Conservation (phyloP, 2,888 invertebrate genomes). For the Balanococcus diminutus region DNA sequence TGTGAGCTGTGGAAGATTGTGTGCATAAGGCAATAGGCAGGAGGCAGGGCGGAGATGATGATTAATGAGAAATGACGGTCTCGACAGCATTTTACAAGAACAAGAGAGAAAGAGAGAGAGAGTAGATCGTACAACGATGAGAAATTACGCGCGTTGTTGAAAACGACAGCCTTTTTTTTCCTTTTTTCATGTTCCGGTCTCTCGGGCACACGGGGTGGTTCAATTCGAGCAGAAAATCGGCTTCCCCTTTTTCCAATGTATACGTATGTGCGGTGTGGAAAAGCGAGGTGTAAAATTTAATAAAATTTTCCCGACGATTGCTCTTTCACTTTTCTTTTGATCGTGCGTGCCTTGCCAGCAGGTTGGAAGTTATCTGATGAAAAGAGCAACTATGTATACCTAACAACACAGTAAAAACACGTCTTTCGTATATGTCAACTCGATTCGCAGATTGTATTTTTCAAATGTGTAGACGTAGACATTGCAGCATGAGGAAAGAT, state of each 20-base stretch:
- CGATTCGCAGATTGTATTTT: neutral
- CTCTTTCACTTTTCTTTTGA: neutral
- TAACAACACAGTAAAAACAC: neutral
- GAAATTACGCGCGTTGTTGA: slow-evolving; percentile 40
- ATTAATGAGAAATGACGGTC: slow-evolving; percentile 1
- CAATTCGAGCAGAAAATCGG: slow-evolving; percentile 16
- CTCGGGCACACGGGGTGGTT: neutral
- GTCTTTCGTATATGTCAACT: neutral
- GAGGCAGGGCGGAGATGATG: neutral
- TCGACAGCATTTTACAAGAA: slow-evolving; percentile 28
- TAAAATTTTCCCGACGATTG: slow-evolving; percentile 29
- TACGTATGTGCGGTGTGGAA: neutral
- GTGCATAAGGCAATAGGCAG: neutral
- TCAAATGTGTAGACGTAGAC: neutral
- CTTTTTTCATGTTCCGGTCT: slow-evolving; percentile 38
- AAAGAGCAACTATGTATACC: neutral
- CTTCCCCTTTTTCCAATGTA: neutral
- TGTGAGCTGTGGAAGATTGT: neutral
- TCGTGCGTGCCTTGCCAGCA: neutral
- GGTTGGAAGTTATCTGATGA: neutral
- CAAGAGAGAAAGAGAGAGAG: neutral
- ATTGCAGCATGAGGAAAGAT: neutral
- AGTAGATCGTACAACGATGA: slow-evolving; percentile 1
- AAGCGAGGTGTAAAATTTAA: slow-evolving; percentile 26
- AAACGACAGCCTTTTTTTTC: slow-evolving; percentile 46